Evolutionary conservation across 2,797 vertebrate genomes (phyloP).

Genomic region (Oryzias dopingdopingensis): DNA sequence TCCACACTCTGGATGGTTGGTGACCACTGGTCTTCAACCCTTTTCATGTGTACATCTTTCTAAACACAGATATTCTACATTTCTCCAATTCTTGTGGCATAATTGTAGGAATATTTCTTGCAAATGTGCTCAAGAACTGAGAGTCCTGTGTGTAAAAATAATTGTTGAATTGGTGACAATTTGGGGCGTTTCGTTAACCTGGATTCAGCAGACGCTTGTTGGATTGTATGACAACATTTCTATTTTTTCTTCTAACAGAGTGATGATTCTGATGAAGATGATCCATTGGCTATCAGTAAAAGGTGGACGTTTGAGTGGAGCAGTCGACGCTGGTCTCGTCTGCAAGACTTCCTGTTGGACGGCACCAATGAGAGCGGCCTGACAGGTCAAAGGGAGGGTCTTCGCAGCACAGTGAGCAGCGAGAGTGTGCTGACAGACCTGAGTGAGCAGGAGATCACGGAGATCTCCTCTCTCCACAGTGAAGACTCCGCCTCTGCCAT

Average conservation of each 20-base stretch:
- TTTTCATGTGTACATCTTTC: too few species aligned
- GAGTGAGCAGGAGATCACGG: conserved; percentile 87
- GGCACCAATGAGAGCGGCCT: conserved; percentile 70
- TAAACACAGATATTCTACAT: too few species aligned
- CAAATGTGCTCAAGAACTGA: too few species aligned
- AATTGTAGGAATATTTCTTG: too few species aligned
- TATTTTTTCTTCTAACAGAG: conserved; percentile 70
- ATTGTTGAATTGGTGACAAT: too few species aligned
- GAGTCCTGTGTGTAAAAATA: too few species aligned
- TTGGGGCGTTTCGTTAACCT: too few species aligned
- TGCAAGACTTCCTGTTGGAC: conserved; percentile 86
- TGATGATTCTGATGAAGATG: conserved; percentile 97
- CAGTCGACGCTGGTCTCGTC: conserved; percentile 93
- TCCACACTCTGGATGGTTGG: too few species aligned
- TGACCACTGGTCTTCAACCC: too few species aligned
- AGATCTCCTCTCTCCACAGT: conserved; percentile 90
- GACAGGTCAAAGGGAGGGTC: conserved; percentile 70
- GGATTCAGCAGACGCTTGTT: too few species aligned
- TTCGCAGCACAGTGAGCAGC: conserved; percentile 89
- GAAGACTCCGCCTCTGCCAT: conserved; percentile 81
- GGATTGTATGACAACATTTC: not conserved
- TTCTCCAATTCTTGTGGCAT: too few species aligned
- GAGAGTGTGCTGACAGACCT: conserved; percentile 95
- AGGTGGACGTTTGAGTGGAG: conserved; percentile 98
- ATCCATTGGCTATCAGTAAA: conserved; percentile 92